Evolutionary conservation across 2,888 invertebrate species (phyloP), one percentile per base, ranked within the genome.

Genomic region (Gari tellinella): DNA sequence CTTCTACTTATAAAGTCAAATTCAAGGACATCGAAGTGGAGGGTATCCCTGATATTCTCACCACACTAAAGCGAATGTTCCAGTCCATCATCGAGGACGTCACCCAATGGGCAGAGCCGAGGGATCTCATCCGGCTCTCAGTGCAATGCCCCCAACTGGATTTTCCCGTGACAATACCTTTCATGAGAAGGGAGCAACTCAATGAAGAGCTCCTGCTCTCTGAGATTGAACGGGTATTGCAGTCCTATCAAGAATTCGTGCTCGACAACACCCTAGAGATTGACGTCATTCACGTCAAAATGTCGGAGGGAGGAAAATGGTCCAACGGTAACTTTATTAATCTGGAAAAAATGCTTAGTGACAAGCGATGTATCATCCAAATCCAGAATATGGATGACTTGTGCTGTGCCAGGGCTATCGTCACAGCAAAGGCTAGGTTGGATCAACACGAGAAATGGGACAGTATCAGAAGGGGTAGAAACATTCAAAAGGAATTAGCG

Each of bases 341-440:
- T 19, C 12, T 17, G n/a, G 53, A 53, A 17, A 53, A 38, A 17
- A 38, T 53, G 8, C 40, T 53, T 17, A 15, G 45, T 15, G 40
- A 53, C 38, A 53, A 40, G 19, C 23, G 14, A 43, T 41, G 65
- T 31, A 43, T 76, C 14, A 55, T 76, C n/a, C 23, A 48, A 17
- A 72, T 77, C 15, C 53, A 61, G 37, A 77, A 77, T 31, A 10
- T 56, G 26, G 72, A 77, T 37, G 40, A 68, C 15, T 26, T 73
- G n/a, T 78, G 67, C 19, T 69, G 67, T 51, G 67, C 78, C n/a
- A 70, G 60, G 40, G 78, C 66, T 12, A 45, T 77, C 10, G 69
- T 77, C 12, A 77, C 72, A 12, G 77, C 72, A 10, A 77, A 57
- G 38, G 63, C 77, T n/a, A 38, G 65, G 31, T 12, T 69, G n/a